Percentiles rank a stretch among this genome's conserved stretches.
Conservation (phyloP, 2,797 vertebrate genomes). For the Acrossocheilus fasciatus region DNA sequence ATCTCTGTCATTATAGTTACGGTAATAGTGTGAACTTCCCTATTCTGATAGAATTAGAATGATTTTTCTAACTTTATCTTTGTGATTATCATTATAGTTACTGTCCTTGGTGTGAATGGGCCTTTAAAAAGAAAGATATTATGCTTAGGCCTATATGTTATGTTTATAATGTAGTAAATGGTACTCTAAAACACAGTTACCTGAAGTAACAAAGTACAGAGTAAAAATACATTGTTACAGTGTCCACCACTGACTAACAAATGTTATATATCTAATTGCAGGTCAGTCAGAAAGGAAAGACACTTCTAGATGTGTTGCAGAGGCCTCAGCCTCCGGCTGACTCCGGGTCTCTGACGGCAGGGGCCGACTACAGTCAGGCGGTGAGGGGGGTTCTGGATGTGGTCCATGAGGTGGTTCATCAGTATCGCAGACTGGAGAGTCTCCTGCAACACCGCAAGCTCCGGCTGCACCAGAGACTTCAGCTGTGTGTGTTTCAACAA, state of each 20-base stretch:
- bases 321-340: constrained; percentile 85
- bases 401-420: constrained; percentile 93
- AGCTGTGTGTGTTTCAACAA: constrained; percentile 97
- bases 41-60: no score
- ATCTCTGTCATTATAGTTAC: no score
- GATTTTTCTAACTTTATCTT: no score
- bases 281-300: constrained; percentile 98
- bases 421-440: constrained; percentile 86
- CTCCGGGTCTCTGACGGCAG: constrained; percentile 84
- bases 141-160: background rate
- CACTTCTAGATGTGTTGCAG: constrained; percentile 92
- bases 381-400: constrained; percentile 93
- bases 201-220: background rate
- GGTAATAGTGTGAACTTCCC: no score
- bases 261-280: constrained; percentile 65
- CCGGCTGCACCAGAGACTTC: constrained; percentile 95
- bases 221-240: background rate
- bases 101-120: no score
- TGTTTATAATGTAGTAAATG: background rate
- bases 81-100: no score
- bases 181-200: background rate
- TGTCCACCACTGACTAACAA: background rate
- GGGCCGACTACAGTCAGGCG: constrained; percentile 91
- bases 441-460: constrained; percentile 96
- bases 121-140: background rate